Conservation (phyloP, 2,888 invertebrate species). For the Flexamia atlantica region DNA sequence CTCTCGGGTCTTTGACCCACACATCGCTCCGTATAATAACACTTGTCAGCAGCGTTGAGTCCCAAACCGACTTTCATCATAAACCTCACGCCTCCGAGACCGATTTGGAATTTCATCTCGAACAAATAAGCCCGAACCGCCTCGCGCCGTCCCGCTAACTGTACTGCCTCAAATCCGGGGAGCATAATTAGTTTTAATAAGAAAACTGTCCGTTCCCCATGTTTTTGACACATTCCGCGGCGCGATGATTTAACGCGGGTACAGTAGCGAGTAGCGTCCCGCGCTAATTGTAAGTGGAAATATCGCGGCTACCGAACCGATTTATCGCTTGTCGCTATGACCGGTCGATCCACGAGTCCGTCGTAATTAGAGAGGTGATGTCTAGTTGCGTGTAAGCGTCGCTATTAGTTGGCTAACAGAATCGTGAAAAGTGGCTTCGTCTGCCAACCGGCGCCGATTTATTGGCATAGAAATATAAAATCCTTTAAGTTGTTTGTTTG, state of each 20-base stretch:
- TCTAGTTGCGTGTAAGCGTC: background rate
- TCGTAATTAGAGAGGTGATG: background rate
- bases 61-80: constrained; percentile 23
- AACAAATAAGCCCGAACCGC: constrained; percentile 28
- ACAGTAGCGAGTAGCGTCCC: constrained; percentile 15
- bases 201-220: constrained; percentile 40
- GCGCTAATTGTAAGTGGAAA: constrained; percentile 3
- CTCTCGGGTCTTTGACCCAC: constrained; percentile 7
- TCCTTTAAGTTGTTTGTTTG: too few species aligned
- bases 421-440: too few species aligned
- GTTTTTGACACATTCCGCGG: constrained; percentile 49
- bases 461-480: too few species aligned
- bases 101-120: constrained; percentile 35
- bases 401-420: background rate
- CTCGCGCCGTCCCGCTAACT: constrained; percentile 13
- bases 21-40: background rate
- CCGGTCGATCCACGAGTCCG: background rate
- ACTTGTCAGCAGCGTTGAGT: constrained; percentile 32
- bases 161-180: constrained; percentile 33
- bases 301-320: background rate
- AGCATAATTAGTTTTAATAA: constrained; percentile 52
- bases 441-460: too few species aligned
- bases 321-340: background rate
- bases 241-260: background rate
- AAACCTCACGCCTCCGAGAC: constrained; percentile 43